A percentile compares a stretch with the other conserved stretches of the same genome.
Evolutionary conservation across 1,140 invertebrate species (phyloP).

Genomic region (Sarcophaga peregrina): DNA sequence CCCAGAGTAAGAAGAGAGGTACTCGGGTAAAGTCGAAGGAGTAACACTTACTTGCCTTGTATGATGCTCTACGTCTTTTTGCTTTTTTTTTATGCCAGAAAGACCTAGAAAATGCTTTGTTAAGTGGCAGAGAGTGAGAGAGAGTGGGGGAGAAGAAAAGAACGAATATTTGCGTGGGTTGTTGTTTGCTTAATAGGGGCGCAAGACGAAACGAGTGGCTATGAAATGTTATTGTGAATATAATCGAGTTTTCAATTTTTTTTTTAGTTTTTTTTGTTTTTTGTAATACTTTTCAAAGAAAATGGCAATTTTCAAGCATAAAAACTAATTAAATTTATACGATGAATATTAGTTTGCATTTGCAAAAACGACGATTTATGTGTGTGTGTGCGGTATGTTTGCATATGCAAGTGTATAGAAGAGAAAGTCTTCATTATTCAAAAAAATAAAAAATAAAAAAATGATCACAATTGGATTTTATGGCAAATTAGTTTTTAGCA

Average conservation of each 20-base stretch:
- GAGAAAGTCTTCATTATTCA: not conserved
- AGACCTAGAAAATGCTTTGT: too few species aligned
- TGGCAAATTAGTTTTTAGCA: not conserved
- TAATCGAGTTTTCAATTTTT: not conserved
- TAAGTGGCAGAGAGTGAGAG: too few species aligned
- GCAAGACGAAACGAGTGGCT: not conserved
- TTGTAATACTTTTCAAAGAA: not conserved
- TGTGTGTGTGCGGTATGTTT: not conserved
- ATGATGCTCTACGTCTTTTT: too few species aligned
- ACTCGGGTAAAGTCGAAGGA: too few species aligned
- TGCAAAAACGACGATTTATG: not conserved
- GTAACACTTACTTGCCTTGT: too few species aligned
- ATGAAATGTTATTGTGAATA: conserved; percentile 20
- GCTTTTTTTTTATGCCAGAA: too few species aligned
- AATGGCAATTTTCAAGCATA: conserved; percentile 24
- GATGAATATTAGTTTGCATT: conserved; percentile 29
- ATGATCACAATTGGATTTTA: too few species aligned
- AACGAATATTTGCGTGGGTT: too few species aligned
- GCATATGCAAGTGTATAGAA: not conserved
- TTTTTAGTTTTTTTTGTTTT: not conserved
- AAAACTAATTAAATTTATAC: conserved; percentile 40
- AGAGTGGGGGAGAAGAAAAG: too few species aligned
- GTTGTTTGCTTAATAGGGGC: too few species aligned
- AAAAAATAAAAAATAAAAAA: not conserved
- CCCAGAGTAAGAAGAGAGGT: too few species aligned